A percentile compares a stretch with the other conserved stretches of the same genome.
phyloP scores from a whole-genome alignment of 2,113 vertebrate species.

The Girardinichthys multiradiatus region DNA sequence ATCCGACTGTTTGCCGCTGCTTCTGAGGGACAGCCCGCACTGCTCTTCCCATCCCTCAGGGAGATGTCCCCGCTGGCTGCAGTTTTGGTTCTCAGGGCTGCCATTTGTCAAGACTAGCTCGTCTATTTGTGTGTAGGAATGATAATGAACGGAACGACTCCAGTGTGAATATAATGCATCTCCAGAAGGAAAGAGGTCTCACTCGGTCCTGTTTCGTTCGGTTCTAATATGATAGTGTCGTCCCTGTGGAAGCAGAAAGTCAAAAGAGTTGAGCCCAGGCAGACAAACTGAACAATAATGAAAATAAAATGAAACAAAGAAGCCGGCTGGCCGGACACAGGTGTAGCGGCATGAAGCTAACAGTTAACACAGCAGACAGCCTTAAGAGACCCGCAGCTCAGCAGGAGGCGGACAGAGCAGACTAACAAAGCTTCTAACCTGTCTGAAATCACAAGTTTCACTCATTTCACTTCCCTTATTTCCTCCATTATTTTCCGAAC shows the following conservation, averaged over 20 bases:
- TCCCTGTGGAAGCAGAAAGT: no score
- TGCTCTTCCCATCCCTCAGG: conserved; percentile 60
- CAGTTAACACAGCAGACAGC: no score
- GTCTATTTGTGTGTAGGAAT: neutral
- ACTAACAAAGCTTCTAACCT: neutral
- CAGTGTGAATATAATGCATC: conserved; percentile 25
- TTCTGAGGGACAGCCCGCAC: conserved; percentile 39
- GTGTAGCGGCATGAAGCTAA: neutral
- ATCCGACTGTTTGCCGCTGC: conserved; percentile 51
- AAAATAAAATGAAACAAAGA: no score
- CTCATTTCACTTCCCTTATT: neutral
- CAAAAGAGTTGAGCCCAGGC: no score
- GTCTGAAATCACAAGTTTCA: accelerated
- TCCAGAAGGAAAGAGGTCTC: conserved; percentile 6
- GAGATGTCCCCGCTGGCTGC: conserved; percentile 32
- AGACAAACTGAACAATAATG: no score
- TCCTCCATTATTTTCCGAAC: conserved; percentile 9
- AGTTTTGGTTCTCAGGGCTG: conserved; percentile 73
- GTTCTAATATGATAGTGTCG: no score
- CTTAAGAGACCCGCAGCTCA: neutral
- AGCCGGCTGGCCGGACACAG: neutral
- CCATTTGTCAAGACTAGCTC: conserved; percentile 62
- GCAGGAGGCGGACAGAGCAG: neutral
- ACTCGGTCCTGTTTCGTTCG: no score
- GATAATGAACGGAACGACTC: neutral